Evolutionary conservation across 2,797 vertebrate species (phyloP).

Genomic region (Tympanoctomys barrerae): DNA sequence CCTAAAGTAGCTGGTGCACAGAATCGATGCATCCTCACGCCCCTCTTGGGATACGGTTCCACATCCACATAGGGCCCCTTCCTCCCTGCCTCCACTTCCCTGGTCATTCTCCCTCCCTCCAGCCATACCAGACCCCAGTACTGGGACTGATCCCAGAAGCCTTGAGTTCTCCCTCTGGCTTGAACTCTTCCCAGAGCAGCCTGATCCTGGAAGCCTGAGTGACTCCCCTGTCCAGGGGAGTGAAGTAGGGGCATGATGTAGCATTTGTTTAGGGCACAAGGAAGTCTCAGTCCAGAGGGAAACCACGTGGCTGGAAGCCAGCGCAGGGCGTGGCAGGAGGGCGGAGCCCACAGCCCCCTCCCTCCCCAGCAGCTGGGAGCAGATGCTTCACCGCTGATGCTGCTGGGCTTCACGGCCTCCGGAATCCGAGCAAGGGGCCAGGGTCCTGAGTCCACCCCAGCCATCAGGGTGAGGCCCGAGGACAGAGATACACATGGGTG

Average conservation of each 20-base stretch:
- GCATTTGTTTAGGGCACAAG: background rate
- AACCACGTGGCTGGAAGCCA: background rate
- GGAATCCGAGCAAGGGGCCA: background rate
- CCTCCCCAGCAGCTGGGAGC: background rate
- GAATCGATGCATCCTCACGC: background rate
- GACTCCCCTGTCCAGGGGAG: background rate
- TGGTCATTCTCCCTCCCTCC: background rate
- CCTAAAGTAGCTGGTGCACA: background rate
- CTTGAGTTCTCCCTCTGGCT: background rate
- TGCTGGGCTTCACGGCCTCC: background rate
- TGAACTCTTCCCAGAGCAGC: background rate
- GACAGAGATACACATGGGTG: no score
- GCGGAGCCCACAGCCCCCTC: background rate
- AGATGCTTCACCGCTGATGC: fast-evolving
- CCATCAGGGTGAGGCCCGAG: background rate
- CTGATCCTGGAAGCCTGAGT: background rate
- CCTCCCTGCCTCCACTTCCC: background rate
- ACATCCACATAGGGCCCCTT: fast-evolving
- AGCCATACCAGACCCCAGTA: background rate
- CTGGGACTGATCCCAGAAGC: background rate
- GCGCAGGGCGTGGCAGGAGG: background rate
- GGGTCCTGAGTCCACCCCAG: background rate
- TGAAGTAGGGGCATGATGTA: background rate
- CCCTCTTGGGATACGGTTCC: background rate
- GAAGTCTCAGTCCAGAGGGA: background rate